phyloP scores from a whole-genome alignment of 2,113 vertebrate genomes.

The Petrocephalus zakoni region DNA sequence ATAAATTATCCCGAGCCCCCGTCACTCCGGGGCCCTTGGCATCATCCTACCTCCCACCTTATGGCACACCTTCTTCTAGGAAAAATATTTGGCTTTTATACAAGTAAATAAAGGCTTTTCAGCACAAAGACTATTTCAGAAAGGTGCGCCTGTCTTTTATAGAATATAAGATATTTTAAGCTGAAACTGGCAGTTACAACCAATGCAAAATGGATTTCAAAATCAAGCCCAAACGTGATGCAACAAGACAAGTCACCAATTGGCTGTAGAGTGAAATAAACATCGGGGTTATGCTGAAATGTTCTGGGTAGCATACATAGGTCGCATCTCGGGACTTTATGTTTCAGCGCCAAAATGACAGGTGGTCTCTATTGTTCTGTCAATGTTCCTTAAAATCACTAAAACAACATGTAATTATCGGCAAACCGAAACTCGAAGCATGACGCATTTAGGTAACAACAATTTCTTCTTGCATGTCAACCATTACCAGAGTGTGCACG shows the following conservation, averaged over 20 bases:
- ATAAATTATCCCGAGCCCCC: not conserved
- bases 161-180: not conserved
- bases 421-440: not conserved
- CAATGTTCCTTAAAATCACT: constrained; percentile 2
- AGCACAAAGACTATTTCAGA: not conserved
- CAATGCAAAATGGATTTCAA: not conserved
- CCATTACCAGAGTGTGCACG: constrained; percentile 13
- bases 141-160: not conserved
- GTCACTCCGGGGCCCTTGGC: not conserved
- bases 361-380: not conserved
- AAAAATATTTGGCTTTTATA: not conserved
- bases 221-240: not conserved
- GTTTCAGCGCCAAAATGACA: not conserved
- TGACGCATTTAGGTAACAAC: constrained; percentile 9
- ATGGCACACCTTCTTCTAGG: not conserved
- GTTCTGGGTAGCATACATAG: not conserved
- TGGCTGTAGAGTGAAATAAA: not conserved
- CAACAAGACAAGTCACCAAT: not conserved
- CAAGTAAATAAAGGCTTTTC: not conserved
- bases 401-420: constrained; percentile 3
- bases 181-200: not conserved
- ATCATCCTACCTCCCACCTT: not conserved
- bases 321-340: constrained; percentile 9
- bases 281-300: not conserved
- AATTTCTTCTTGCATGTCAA: not conserved